Evolutionary conservation across 2,888 invertebrate genomes (phyloP).

Genomic region (Suillia variegata): DNA sequence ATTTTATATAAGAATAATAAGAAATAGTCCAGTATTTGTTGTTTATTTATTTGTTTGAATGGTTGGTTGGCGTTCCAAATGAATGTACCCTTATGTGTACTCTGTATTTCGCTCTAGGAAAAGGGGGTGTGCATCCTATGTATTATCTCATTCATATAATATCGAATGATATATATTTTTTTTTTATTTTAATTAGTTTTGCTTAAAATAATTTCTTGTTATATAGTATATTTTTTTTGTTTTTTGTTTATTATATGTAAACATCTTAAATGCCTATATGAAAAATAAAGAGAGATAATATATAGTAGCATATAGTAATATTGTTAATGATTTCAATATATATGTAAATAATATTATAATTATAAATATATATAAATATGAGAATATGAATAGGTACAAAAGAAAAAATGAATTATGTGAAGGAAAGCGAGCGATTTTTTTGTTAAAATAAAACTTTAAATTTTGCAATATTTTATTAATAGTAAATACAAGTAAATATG

Average conservation of each 20-base stretch:
- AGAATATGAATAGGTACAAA: neutral
- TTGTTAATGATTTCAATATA: neutral
- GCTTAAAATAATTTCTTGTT: conserved; percentile 7
- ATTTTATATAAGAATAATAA: no score
- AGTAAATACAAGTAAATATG: no score
- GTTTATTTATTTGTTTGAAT: no score
- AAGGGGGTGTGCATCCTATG: neutral
- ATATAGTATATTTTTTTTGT: no score
- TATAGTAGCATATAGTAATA: conserved; percentile 4
- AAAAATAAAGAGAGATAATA: conserved; percentile 11
- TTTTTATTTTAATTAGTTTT: conserved; percentile 5
- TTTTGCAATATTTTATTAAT: no score
- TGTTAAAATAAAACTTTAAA: neutral
- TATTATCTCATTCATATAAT: neutral
- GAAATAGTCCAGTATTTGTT: no score
- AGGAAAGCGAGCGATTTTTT: no score
- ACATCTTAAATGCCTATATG: conserved; percentile 19
- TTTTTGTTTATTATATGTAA: conserved; percentile 9
- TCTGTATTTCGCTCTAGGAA: no score
- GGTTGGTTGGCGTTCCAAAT: no score
- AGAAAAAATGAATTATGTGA: no score
- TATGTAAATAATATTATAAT: neutral
- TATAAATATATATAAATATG: neutral
- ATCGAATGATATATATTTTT: neutral
- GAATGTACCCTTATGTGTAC: no score